Evolutionary conservation across 2,113 vertebrate species (phyloP), one percentile per base, ranked within the genome.

Genomic region (Uria lomvia): DNA sequence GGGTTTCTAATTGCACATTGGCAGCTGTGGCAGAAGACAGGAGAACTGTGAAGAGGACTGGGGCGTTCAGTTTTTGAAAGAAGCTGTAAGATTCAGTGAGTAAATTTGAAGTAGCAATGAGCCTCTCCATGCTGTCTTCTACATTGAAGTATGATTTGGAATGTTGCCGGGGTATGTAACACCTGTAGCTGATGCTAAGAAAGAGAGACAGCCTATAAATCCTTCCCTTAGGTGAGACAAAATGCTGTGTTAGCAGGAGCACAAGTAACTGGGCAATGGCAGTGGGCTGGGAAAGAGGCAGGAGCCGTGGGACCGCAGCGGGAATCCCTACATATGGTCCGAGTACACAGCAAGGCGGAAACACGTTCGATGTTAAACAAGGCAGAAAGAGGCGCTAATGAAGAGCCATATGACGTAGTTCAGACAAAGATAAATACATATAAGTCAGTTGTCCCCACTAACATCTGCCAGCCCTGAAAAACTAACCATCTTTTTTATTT

Each of bases 301-400:
- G 59, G 40, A 66, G 32, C 24, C 3, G 3, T 52, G 55, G 58
- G 24, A 45, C 9, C 0, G 0, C 85, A 47, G 17, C 12, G 22
- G 38, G 76, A 77, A 71, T n/a, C 29, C 16, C 42, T 2, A 2
- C 7, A 2, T 62, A 26, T 0, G 1, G 12, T 42, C 20, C 1
- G 3, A 82, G 24, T 42, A 27, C 56, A 17, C 24, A 76, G 71
- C 23, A 50, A 82, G 63, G 75, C 63, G 42, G 42, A 58, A 92
- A 66, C 12, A 10, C 0, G 0, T 15, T 58, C 0, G 0, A 6
- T 62, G 42, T 32, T 26, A 66, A 82, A 72, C 63, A 20, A 70
- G 55, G 40, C 74, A 76, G 85, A 94, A 91, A 63, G 66, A 86
- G 6, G 3, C 29, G 29, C 30, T 47, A 60, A 34, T 32, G 45